Conservation (phyloP, 2,113 vertebrate species). For the Catharus fuscescens region DNA sequence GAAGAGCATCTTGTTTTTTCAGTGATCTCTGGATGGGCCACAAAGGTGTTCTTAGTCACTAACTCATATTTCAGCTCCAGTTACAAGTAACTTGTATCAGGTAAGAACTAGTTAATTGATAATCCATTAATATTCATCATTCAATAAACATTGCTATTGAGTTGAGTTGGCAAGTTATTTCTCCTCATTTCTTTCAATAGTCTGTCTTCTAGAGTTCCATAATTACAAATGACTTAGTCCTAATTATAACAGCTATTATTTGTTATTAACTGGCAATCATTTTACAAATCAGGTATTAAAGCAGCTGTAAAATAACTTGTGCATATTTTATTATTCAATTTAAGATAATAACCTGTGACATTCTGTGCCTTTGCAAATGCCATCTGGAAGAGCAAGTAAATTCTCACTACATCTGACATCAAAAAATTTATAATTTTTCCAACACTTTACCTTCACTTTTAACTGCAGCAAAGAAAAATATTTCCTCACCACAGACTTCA, state of each 20-base stretch:
- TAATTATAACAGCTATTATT: background rate
- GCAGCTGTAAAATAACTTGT: background rate
- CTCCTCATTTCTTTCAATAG: background rate
- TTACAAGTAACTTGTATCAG: background rate
- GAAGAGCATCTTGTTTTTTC: background rate
- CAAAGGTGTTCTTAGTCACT: background rate
- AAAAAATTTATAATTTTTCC: background rate
- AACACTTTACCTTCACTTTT: background rate
- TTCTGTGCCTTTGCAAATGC: background rate
- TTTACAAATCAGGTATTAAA: conserved; percentile 19
- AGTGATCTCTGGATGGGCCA: background rate
- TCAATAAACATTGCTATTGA: background rate
- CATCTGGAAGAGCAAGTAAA: background rate
- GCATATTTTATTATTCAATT: conserved; percentile 7
- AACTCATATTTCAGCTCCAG: background rate
- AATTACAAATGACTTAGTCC: background rate
- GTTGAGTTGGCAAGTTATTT: background rate
- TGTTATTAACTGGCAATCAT: background rate
- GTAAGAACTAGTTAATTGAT: background rate
- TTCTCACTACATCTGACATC: background rate
- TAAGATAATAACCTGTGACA: background rate
- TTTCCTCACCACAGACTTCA: background rate
- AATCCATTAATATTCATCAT: background rate
- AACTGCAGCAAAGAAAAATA: background rate
- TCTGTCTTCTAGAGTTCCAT: background rate